phyloP scores from a whole-genome alignment of 1,140 invertebrate species.

The Nephila pilipes region DNA sequence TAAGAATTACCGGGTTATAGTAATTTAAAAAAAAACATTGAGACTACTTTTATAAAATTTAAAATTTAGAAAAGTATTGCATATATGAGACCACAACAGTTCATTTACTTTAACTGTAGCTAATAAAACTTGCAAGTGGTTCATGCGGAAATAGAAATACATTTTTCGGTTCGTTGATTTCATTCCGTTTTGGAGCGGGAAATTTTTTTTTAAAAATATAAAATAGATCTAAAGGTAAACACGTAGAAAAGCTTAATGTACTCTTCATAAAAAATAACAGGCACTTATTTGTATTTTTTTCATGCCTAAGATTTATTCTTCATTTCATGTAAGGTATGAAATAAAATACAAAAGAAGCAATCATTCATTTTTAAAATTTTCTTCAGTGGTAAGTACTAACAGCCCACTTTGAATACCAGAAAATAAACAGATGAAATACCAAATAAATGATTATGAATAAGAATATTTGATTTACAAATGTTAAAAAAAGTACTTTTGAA shows the following conservation, averaged over 20 bases:
- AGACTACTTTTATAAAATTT: too few relatives aligned
- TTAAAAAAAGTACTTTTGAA: too few relatives aligned
- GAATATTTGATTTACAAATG: too few relatives aligned
- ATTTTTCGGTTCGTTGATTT: constrained; percentile 49
- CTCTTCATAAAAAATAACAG: neutral
- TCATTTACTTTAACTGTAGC: neutral
- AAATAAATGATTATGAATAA: neutral
- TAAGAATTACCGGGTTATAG: too few relatives aligned
- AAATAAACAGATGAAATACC: neutral
- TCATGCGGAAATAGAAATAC: constrained; percentile 33
- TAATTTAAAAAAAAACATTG: too few relatives aligned
- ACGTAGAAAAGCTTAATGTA: neutral
- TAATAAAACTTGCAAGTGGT: neutral
- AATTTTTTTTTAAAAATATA: neutral
- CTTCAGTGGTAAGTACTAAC: neutral
- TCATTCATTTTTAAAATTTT: neutral
- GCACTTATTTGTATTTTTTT: neutral
- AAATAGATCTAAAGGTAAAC: neutral
- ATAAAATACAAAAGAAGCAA: neutral
- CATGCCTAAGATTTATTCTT: neutral
- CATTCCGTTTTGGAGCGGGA: neutral
- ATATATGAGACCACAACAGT: neutral
- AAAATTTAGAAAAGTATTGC: too few relatives aligned
- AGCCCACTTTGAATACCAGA: neutral
- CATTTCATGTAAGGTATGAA: neutral